phyloP scores from a whole-genome alignment of 2,797 vertebrate species.

The Allenopithecus nigroviridis region DNA sequence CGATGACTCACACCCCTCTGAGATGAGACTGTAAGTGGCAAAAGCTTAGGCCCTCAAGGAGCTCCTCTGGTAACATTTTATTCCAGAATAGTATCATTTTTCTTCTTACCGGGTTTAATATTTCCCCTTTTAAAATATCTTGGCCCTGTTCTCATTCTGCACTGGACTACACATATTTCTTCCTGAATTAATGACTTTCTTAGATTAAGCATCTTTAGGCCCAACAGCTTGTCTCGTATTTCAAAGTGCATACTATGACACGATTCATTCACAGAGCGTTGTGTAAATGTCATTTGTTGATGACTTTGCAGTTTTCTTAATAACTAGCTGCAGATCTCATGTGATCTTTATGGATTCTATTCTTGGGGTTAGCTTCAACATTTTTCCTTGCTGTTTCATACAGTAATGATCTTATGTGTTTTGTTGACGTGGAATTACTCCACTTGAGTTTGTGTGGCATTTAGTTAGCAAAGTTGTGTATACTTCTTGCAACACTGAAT shows the following conservation, averaged over 20 bases:
- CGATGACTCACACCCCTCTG: conserved; percentile 91
- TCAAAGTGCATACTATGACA: background rate
- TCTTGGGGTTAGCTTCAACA: background rate
- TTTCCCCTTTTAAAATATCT: background rate
- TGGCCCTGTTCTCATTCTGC: background rate
- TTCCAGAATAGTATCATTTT: background rate
- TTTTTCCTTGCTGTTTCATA: background rate
- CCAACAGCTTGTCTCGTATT: conserved; percentile 13
- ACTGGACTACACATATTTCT: background rate
- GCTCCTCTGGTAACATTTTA: background rate
- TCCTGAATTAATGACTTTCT: background rate
- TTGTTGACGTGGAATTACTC: background rate
- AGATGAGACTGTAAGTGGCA: conserved; percentile 93
- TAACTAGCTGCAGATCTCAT: background rate
- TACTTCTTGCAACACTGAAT: background rate
- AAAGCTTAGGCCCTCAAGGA: conserved; percentile 1
- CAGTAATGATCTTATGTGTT: background rate
- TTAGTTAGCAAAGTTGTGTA: conserved; percentile 1
- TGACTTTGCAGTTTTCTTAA: conserved; percentile 61
- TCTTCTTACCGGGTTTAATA: background rate
- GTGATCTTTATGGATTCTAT: background rate
- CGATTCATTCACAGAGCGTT: background rate
- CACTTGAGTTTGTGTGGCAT: background rate
- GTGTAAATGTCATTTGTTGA: background rate
- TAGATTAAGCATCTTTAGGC: background rate